Base-by-base conservation (phyloP, 2,113 vertebrate genomes). In the Rhinolophus ferrumequinum region DNA sequence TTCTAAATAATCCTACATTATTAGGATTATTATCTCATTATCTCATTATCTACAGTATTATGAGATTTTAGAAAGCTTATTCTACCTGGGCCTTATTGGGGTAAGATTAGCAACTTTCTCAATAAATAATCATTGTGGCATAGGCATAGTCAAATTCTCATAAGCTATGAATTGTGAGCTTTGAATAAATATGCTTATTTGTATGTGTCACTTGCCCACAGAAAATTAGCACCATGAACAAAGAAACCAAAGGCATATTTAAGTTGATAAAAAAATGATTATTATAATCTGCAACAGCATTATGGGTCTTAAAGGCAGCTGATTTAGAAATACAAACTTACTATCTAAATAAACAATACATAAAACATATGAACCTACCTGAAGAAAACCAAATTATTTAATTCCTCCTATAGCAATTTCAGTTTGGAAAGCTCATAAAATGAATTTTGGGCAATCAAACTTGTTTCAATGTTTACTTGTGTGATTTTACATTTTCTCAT, bases 251-350 rank as follows among this genome's bases (percentile, higher is more conserved):
- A 94, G 66, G 70, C 66, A 85, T 67, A 97, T 97, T 93, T 96
- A 97, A 93, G 64, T 91, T 94, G 58, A 90, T 56, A 44, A 67
- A 58, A 92, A 96, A 95, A 96, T 85, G 38, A 85, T 67, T 94
- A 44, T 76, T 60, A 83, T 47, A 84, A 35, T 92, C 62, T 83
- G 80, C 5, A 66, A 70, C 1, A 19, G 50, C 26, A 66, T 38
- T 5, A 35, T 24, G 90, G 70, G 35, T 81, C 70, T 62, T 50
- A 38, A 92, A 83, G 90, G 77, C 52, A 35, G 26, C 35, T 77
- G 19, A 26, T 56, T 54, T 90, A 60, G 54, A 88, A 90, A 83
- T 3, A 64, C 2, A 90, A 41, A 28, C 26, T 60, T 62, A 35
- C 3, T 3, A 28, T 16, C 38, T 30, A 77, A 56, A 26, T 4